phyloP scores from a whole-genome alignment of 2,888 invertebrate genomes.

The Galerucella pusilla region DNA sequence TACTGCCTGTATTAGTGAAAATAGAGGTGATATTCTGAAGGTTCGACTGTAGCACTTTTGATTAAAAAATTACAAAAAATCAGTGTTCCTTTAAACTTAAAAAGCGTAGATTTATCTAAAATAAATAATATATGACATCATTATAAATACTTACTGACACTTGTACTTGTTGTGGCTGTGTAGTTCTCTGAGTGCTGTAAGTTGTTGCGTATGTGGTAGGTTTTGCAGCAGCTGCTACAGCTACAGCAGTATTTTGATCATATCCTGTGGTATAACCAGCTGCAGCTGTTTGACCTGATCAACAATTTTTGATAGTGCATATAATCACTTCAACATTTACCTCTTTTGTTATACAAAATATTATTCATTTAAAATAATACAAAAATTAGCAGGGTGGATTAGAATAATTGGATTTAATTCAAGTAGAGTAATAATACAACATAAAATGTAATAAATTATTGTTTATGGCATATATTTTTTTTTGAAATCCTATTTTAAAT shows the following conservation, averaged over 20 bases:
- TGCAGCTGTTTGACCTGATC: slow-evolving; percentile 74
- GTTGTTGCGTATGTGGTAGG: slow-evolving; percentile 79
- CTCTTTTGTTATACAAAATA: slow-evolving; percentile 50
- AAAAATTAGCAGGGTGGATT: slow-evolving; percentile 29
- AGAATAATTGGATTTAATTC: neutral
- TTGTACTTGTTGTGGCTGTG: slow-evolving; percentile 61
- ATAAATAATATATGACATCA: neutral
- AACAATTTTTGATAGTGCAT: slow-evolving; percentile 52
- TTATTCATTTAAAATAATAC: neutral
- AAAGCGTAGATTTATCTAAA: neutral
- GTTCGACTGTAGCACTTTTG: too few relatives aligned
- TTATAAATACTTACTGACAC: slow-evolving; percentile 60
- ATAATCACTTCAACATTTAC: slow-evolving; percentile 5
- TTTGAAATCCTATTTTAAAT: too few relatives aligned
- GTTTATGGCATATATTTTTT: too few relatives aligned
- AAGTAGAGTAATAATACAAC: neutral
- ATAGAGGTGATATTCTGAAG: too few relatives aligned
- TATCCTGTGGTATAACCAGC: slow-evolving; percentile 74
- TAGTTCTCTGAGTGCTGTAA: slow-evolving; percentile 70
- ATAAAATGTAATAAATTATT: neutral
- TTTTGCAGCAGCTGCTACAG: slow-evolving; percentile 70
- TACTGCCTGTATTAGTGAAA: too few relatives aligned
- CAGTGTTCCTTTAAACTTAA: neutral
- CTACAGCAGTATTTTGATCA: slow-evolving; percentile 68
- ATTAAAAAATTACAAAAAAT: too few relatives aligned